These are phyloP conservation scores for Caenorhabditis latens DNA, from an alignment of 1,140 invertebrate genomes.

Conservation along the genomic window DNA sequence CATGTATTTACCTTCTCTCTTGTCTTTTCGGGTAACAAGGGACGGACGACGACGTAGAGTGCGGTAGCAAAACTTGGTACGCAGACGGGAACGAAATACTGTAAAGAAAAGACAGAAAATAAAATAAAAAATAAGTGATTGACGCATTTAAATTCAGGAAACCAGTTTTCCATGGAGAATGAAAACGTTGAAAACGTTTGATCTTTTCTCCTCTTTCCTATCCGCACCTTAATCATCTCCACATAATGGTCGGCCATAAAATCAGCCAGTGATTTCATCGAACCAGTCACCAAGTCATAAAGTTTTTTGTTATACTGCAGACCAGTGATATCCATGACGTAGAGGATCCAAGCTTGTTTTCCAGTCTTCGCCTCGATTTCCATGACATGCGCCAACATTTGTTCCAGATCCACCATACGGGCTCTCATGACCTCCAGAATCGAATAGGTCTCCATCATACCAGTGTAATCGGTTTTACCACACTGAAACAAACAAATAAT, in stretches of 20 bases:
- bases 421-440: conserved; percentile 73
- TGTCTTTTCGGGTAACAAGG: conserved; percentile 55
- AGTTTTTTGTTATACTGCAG: conserved; percentile 71
- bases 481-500: conserved; percentile 59
- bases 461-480: conserved; percentile 71
- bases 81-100: conserved; percentile 57
- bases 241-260: conserved; percentile 75
- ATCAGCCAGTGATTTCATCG: conserved; percentile 68
- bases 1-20: conserved; percentile 40
- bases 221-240: conserved; percentile 70
- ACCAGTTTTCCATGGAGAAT: not conserved
- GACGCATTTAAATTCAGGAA: not conserved
- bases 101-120: not conserved
- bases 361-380: conserved; percentile 70
- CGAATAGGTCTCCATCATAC: conserved; percentile 70
- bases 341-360: conserved; percentile 71
- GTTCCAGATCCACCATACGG: conserved; percentile 70
- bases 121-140: not conserved
- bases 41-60: conserved; percentile 48
- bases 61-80: conserved; percentile 58
- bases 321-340: conserved; percentile 72
- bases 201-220: not conserved
- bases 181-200: not conserved
- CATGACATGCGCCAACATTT: conserved; percentile 70
- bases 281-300: conserved; percentile 68